Evolutionary conservation across 1,140 invertebrate species (phyloP).

Genomic region (Adoxophyes honmai): DNA sequence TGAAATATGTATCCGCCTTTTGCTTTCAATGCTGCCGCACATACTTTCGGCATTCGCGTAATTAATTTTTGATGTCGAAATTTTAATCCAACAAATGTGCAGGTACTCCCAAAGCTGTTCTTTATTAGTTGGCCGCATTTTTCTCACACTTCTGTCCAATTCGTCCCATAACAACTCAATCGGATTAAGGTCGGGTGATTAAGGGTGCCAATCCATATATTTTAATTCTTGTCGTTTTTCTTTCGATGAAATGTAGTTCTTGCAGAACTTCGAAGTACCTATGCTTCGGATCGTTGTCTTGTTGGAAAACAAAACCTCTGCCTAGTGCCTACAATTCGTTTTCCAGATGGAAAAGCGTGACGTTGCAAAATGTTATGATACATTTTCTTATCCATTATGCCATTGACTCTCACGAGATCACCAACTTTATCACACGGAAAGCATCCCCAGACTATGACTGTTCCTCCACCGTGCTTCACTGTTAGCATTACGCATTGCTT

Average conservation of each 20-base stretch:
- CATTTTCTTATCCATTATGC: background rate
- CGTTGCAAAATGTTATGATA: background rate
- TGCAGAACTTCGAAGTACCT: background rate
- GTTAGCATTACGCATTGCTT: background rate
- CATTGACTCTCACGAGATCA: background rate
- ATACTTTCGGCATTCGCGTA: background rate
- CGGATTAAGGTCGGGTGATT: background rate
- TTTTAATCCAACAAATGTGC: background rate
- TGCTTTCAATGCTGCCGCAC: background rate
- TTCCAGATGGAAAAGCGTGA: background rate
- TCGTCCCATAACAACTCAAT: background rate
- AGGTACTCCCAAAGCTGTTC: too few species aligned
- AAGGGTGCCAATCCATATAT: constrained; percentile 1
- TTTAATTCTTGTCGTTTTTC: background rate
- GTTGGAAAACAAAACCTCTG: background rate
- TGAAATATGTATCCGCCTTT: background rate
- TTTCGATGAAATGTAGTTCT: constrained; percentile 1
- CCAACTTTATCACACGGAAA: background rate
- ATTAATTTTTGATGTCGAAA: background rate
- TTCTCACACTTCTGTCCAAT: background rate
- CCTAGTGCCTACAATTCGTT: background rate
- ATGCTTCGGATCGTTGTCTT: background rate
- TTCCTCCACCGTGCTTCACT: background rate
- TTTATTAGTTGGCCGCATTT: background rate
- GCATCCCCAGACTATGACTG: background rate